phyloP scores from a whole-genome alignment of 2,113 vertebrate genomes.

The Calypte anna region DNA sequence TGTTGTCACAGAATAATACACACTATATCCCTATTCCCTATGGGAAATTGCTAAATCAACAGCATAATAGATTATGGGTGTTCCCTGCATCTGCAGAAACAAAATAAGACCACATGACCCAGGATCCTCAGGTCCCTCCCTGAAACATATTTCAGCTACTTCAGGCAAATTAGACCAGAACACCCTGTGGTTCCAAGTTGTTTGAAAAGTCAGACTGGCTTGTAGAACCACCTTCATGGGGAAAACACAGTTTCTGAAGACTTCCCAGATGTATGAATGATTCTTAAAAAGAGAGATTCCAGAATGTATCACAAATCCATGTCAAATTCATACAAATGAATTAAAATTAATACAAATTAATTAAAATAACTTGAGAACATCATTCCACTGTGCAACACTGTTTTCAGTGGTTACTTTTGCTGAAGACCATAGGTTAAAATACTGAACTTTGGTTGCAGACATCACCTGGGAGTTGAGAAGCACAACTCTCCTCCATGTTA shows the following conservation, averaged over 20 bases:
- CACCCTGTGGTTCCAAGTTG: background rate
- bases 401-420: background rate
- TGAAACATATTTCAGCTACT: background rate
- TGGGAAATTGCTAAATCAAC: background rate
- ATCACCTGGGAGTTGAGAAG: background rate
- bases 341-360: background rate
- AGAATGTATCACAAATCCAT: background rate
- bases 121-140: background rate
- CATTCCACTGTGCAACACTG: background rate
- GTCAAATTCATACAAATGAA: background rate
- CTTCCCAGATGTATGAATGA: fast-evolving
- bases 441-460: background rate
- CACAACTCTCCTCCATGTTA: background rate
- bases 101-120: background rate
- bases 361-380: background rate
- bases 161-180: background rate
- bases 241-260: background rate
- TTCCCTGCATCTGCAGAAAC: background rate
- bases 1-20: background rate
- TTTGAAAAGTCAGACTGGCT: background rate
- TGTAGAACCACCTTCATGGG: background rate
- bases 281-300: background rate
- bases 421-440: background rate
- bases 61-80: background rate
- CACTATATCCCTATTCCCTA: background rate